These are phyloP conservation scores for Pseudococcus viburni DNA, from an alignment of 2,888 invertebrate species.

Conservation along the genomic window DNA sequence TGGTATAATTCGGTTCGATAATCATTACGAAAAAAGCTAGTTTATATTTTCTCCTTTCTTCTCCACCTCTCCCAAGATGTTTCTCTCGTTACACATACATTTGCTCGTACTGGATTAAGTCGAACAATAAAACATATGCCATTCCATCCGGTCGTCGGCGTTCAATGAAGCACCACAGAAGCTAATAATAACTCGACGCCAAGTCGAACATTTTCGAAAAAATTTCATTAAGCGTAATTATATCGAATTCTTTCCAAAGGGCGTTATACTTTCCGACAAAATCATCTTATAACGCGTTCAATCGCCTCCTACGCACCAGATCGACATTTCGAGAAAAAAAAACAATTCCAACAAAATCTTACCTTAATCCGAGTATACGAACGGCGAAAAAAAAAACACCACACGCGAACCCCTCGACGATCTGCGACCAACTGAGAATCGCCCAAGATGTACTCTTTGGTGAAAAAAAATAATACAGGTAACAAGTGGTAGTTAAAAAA, in stretches of 20 bases:
- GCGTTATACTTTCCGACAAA: slow-evolving; percentile 12
- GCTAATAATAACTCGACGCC: slow-evolving; percentile 41
- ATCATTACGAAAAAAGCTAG: not conserved
- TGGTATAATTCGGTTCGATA: not conserved
- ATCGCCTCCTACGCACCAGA: not conserved
- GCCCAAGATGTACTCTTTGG: not conserved
- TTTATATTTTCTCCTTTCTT: not conserved
- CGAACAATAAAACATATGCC: slow-evolving; percentile 49
- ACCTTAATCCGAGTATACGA: not conserved
- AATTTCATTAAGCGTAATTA: slow-evolving; percentile 22
- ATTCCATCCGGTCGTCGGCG: slow-evolving; percentile 40
- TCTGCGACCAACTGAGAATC: slow-evolving; percentile 2
- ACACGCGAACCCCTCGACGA: not conserved
- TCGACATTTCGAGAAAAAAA: not conserved
- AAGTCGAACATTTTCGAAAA: slow-evolving; percentile 19
- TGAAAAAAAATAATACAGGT: not conserved
- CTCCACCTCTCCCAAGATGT: not conserved
- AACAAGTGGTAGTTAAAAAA: slow-evolving; percentile 59
- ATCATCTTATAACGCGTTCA: not conserved
- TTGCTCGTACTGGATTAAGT: slow-evolving; percentile 21
- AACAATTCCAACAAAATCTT: not conserved
- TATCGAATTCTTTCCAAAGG: slow-evolving; percentile 32
- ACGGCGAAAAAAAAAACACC: not conserved
- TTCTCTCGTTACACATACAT: not conserved
- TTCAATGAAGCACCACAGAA: slow-evolving; percentile 28